Percentiles rank a stretch among this genome's conserved stretches.
Evolutionary conservation across 2,888 invertebrate species (phyloP).

Genomic region (Lasioglossum marginatum): DNA sequence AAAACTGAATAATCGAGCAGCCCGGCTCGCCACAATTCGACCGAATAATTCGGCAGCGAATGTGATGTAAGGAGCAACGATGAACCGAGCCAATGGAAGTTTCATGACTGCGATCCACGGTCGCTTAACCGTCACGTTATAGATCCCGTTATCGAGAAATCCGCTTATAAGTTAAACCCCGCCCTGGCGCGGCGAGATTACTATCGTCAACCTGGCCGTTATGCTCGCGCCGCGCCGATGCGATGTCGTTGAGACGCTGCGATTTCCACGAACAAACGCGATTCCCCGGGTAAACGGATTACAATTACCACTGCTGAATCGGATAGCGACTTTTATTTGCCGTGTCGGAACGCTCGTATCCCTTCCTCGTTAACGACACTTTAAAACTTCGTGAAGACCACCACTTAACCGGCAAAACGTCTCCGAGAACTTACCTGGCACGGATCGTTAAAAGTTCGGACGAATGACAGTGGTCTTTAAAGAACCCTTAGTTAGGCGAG

Average conservation of each 20-base stretch:
- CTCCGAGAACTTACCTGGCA: background rate
- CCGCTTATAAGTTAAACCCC: constrained; percentile 14
- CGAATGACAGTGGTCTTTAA: background rate
- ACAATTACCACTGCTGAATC: constrained; percentile 37
- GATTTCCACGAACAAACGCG: background rate
- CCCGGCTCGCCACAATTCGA: background rate
- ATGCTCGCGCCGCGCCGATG: background rate
- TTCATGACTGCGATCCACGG: constrained; percentile 27
- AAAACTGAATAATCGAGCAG: constrained; percentile 23
- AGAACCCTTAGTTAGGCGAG: background rate
- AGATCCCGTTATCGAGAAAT: constrained; percentile 33
- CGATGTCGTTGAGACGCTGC: background rate
- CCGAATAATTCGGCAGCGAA: constrained; percentile 1
- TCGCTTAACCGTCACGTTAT: constrained; percentile 21
- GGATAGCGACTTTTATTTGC: constrained; percentile 10
- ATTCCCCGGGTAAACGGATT: constrained; percentile 20
- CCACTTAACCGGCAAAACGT: background rate
- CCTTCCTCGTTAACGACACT: constrained; percentile 10
- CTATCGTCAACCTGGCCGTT: background rate
- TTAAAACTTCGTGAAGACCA: constrained; percentile 1
- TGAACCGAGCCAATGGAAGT: constrained; percentile 24
- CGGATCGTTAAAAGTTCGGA: background rate
- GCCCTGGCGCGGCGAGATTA: constrained; percentile 19
- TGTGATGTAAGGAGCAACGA: background rate
- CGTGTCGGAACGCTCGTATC: background rate